Evolutionary conservation across 2,797 vertebrate species (phyloP).

Genomic region (Rhyacichthys aspro): DNA sequence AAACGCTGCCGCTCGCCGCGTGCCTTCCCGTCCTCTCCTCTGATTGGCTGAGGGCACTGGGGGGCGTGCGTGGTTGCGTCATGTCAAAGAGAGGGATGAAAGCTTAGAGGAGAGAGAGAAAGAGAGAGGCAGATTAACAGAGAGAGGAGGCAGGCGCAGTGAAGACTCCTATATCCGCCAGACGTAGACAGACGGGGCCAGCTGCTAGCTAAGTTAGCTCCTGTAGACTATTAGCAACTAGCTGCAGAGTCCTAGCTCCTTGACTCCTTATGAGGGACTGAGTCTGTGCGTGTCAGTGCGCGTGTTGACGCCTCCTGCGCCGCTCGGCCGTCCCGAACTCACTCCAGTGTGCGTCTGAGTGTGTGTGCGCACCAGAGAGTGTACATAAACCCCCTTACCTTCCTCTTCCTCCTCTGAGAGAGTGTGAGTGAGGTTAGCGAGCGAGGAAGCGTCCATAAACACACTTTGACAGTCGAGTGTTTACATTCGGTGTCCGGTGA

Average conservation of each 20-base stretch:
- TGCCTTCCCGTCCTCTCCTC: constrained; percentile 7
- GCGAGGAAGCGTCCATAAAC: constrained; percentile 33
- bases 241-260: constrained; percentile 41
- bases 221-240: constrained; percentile 61
- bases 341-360: constrained; percentile 29
- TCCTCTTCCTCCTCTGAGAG: constrained; percentile 26
- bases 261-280: constrained; percentile 17
- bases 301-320: constrained; percentile 32
- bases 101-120: constrained; percentile 23
- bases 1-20: constrained; percentile 53
- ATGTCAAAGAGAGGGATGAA: constrained; percentile 31
- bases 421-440: constrained; percentile 31
- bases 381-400: constrained; percentile 34
- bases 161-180: constrained; percentile 51
- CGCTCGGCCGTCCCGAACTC: constrained; percentile 48
- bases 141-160: constrained; percentile 62
- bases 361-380: constrained; percentile 10
- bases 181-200: constrained; percentile 47
- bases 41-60: constrained; percentile 56
- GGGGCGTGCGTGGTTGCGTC: constrained; percentile 45
- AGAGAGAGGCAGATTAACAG: constrained; percentile 16
- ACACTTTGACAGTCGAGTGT: constrained; percentile 42
- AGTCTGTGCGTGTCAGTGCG: constrained; percentile 25
- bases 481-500: constrained; percentile 67
- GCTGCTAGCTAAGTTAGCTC: constrained; percentile 69